Percentiles rank a stretch among this genome's conserved stretches.
phyloP scores from a whole-genome alignment of 2,797 vertebrate genomes.

The Carcharodon carcharias region DNA sequence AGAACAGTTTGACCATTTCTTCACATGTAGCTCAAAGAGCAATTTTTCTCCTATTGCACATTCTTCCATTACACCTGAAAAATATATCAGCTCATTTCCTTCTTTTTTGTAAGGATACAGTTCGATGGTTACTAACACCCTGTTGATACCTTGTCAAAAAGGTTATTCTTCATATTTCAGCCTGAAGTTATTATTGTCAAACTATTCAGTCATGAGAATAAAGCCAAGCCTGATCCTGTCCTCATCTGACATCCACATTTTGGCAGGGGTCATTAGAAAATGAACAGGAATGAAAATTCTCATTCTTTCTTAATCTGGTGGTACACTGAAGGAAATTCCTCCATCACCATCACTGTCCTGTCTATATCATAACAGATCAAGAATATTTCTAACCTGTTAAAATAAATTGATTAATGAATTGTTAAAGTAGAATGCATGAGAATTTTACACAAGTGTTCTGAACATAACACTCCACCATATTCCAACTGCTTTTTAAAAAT shows the following conservation, averaged over 20 bases:
- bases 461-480: neutral
- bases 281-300: neutral
- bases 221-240: neutral
- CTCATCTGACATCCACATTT: neutral
- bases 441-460: neutral
- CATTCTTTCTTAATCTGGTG: neutral
- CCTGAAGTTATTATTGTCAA: neutral
- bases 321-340: neutral
- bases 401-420: neutral
- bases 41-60: neutral
- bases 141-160: neutral
- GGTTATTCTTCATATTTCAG: neutral
- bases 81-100: neutral
- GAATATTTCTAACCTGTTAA: neutral
- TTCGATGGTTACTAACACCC: neutral
- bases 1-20: neutral
- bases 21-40: neutral
- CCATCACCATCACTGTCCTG: neutral
- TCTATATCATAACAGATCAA: neutral
- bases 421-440: neutral
- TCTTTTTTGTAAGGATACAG: neutral
- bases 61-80: neutral
- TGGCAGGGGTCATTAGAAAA: neutral
- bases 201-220: neutral
- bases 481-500: neutral